Evolutionary conservation across 2,113 vertebrate species (phyloP), one percentile per base, ranked within the genome.

Genomic region (Pyxicephalus adspersus): DNA sequence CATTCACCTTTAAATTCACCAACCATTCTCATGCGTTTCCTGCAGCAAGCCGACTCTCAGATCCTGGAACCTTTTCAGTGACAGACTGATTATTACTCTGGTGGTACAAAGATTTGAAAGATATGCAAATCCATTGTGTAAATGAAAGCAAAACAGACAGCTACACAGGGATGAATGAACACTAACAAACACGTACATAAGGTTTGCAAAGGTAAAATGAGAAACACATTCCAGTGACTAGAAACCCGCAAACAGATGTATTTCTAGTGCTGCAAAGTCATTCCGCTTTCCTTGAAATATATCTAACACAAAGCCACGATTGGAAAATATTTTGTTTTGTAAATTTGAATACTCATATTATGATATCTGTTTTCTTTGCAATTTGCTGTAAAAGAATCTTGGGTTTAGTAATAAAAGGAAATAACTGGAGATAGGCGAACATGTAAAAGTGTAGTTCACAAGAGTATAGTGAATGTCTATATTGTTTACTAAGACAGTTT

Each of bases 21-120:
- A n/a, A 13, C 20, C 20, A 55, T 29, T 74, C 26, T 18, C 54
- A 23, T 38, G 71, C 15, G 16, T 23, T 61, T 61, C 58, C 25
- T 16, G 4, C 9, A 74, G 51, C 71, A 64, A 65, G 71, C 31
- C 60, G 50, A 34, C 68, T 82, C 63, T 58, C 34, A 29, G 45
- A 61, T 57, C 71, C 55, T 55, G 31, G 71, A 82, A 75, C 80
- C 65, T 66, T 75, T 65, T 57, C 58, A 45, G 20, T 82, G 71
- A 82, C 80, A 82, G 71, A 75, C 75, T 82, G 80, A 82, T 82
- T 82, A 75, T 82, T 74, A 63, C 80, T 82, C 61, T 50, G 51
- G 71, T 58, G 80, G 28, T 66, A 65, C 16, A 75, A 57, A 75
- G 80, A 66, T 66, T 82, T 75, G 31, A 74, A 75, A 75, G 51